Evolutionary conservation across 2,888 invertebrate species (phyloP).

Genomic region (Arrhopalites spinosus): DNA sequence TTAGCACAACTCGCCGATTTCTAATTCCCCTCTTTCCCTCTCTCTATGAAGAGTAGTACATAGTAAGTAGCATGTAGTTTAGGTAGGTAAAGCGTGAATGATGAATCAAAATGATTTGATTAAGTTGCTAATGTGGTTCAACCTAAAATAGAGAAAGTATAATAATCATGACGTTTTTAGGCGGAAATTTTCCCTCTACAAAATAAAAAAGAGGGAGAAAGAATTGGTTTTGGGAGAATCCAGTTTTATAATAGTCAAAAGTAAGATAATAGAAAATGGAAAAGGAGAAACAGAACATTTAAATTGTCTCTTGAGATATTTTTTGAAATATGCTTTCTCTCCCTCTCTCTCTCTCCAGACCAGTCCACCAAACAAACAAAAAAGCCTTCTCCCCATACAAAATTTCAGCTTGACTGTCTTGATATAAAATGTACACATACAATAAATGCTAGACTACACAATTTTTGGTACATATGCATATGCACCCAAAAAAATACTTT

Average conservation of each 20-base stretch:
- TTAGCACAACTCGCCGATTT: neutral
- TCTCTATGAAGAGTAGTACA: neutral
- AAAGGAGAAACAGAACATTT: neutral
- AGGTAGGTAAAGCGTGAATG: conserved; percentile 1
- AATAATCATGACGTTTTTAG: conserved; percentile 2
- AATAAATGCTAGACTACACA: too few species aligned
- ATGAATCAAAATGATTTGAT: conserved; percentile 7
- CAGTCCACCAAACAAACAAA: too few species aligned
- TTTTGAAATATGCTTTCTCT: conserved; percentile 19
- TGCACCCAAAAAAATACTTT: too few species aligned
- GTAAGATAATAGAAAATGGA: too few species aligned
- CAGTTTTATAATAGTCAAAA: too few species aligned
- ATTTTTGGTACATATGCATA: too few species aligned
- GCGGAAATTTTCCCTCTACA: neutral
- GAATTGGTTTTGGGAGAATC: neutral
- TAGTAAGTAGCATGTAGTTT: neutral
- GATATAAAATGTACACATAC: too few species aligned
- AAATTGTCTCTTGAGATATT: conserved; percentile 14
- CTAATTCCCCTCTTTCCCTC: neutral
- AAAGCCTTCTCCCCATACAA: too few species aligned
- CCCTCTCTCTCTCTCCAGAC: neutral
- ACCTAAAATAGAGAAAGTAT: neutral
- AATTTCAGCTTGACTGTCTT: too few species aligned
- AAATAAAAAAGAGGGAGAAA: neutral
- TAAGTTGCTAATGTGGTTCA: conserved; percentile 16